Conservation (phyloP, 30 jellyfish, hydroid and myxozoan species). For the Chrysaora quinquecirrha region DNA sequence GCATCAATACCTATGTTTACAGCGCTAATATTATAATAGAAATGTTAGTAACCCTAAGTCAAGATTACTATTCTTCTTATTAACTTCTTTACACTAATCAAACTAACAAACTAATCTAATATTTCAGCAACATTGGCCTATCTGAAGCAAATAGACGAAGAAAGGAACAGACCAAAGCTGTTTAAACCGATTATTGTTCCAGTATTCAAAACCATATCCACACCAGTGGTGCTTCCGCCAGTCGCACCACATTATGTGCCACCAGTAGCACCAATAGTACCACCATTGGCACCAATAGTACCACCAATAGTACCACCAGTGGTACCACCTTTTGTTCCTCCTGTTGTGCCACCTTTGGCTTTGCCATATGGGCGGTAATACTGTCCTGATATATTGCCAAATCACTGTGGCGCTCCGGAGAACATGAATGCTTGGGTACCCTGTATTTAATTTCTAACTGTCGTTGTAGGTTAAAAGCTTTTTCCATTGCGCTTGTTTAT, state of each 20-base stretch:
- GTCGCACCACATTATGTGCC: constrained; percentile 7
- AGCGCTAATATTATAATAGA: too few species aligned
- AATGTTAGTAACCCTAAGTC: too few species aligned
- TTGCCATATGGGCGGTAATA: background rate
- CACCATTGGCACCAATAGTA: constrained; percentile 13
- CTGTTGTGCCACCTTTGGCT: constrained; percentile 56
- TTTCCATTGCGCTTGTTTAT: too few species aligned
- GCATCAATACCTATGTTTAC: too few species aligned
- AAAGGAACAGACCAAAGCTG: constrained; percentile 25
- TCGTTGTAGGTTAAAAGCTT: too few species aligned
- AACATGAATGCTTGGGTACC: constrained; percentile 63
- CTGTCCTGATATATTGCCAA: too few species aligned
- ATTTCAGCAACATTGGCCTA: constrained; percentile 70
- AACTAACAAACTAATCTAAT: constrained; percentile 13
- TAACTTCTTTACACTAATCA: too few species aligned
- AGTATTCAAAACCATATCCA: constrained; percentile 37
- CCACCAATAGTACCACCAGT: constrained; percentile 25
- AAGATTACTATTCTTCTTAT: too few species aligned
- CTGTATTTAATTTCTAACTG: background rate
- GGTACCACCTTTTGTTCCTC: constrained; percentile 21
- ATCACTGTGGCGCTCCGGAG: too few species aligned
- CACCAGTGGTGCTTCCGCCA: constrained; percentile 17
- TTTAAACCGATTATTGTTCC: constrained; percentile 62
- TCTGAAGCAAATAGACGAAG: constrained; percentile 49
- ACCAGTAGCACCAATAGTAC: background rate